Conservation (phyloP, 1,140 invertebrate species). For the Lamellibrachia luymesi region DNA sequence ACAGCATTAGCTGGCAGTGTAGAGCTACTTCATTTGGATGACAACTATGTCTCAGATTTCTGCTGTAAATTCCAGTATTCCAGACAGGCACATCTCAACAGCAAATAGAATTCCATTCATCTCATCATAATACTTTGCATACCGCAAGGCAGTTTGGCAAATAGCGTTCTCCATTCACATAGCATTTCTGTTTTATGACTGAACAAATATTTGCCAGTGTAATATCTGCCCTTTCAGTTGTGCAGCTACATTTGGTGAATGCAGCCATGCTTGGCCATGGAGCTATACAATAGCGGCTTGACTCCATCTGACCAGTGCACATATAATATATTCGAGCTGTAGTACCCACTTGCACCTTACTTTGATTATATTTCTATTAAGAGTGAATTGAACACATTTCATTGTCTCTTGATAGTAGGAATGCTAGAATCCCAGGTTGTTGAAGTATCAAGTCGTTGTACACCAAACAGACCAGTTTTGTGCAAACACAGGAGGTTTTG, state of each 20-base stretch:
- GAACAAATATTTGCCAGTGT: background rate
- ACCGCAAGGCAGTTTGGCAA: background rate
- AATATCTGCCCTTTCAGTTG: background rate
- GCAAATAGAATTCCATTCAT: background rate
- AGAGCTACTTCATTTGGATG: background rate
- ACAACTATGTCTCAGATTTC: background rate
- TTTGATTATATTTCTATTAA: background rate
- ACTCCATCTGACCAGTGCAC: background rate
- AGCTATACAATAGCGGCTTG: background rate
- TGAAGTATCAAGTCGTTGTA: background rate
- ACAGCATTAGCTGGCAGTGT: background rate
- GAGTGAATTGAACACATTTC: background rate
- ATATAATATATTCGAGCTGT: too few relatives aligned
- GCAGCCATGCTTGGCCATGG: background rate
- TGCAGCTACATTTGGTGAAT: background rate
- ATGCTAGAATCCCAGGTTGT: background rate
- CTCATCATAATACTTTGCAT: background rate
- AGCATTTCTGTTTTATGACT: constrained; percentile 1
- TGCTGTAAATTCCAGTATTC: background rate
- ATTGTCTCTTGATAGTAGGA: background rate
- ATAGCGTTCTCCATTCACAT: background rate
- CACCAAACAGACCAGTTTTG: background rate
- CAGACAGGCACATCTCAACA: background rate
- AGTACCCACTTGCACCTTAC: background rate
- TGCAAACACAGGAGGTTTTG: background rate